phyloP scores from a whole-genome alignment of 2,797 vertebrate species.

The Amblyraja radiata region DNA sequence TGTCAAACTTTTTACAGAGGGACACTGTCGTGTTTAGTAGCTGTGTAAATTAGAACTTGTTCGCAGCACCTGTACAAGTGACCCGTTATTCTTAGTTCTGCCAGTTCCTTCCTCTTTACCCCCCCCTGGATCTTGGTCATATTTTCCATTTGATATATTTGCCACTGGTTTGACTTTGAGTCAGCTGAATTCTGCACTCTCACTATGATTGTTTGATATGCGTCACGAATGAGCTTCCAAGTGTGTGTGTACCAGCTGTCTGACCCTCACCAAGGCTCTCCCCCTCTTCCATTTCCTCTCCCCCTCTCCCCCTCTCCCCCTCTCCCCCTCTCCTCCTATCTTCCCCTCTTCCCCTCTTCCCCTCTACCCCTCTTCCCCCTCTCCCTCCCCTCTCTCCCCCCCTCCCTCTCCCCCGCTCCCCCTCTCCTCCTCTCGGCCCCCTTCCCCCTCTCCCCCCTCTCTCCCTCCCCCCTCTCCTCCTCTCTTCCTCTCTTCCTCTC shows the following conservation, averaged over 20 bases:
- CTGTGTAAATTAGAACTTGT: not conserved
- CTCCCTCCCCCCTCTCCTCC: too few relatives aligned
- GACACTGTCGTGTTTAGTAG: not conserved
- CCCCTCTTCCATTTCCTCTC: too few relatives aligned
- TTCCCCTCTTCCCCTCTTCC: too few relatives aligned
- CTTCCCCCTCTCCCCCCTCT: too few relatives aligned
- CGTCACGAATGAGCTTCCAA: not conserved
- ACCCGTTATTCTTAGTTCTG: not conserved
- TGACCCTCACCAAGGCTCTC: not conserved
- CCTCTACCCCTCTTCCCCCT: too few relatives aligned
- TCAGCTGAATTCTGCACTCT: not conserved
- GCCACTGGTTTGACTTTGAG: not conserved
- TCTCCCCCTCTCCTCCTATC: too few relatives aligned
- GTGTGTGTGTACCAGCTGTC: not conserved
- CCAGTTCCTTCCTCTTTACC: conserved; percentile 24
- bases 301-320: too few relatives aligned
- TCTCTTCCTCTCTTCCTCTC: too few relatives aligned
- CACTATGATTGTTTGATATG: not conserved
- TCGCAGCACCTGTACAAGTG: not conserved
- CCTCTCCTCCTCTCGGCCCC: too few relatives aligned
- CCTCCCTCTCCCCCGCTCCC: too few relatives aligned
- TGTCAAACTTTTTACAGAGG: too few relatives aligned
- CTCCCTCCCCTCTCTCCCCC: too few relatives aligned
- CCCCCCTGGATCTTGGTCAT: not conserved
- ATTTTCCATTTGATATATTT: not conserved